These are phyloP conservation scores for Acleris holmiana DNA, from an alignment of 2,888 invertebrate species.

Conservation along the genomic window DNA sequence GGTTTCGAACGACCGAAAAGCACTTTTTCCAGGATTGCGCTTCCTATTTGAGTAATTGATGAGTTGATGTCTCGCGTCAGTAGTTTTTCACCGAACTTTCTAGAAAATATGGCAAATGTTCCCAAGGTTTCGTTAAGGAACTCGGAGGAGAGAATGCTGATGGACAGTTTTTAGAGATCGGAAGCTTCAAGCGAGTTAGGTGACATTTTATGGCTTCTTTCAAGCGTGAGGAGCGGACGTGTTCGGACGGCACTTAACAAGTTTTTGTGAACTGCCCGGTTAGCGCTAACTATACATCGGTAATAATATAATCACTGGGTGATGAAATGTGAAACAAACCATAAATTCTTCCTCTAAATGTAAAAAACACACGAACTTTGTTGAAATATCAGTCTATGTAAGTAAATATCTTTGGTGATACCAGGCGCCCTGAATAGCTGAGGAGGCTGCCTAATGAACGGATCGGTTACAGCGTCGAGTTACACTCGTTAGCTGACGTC, in stretches of 20 bases:
- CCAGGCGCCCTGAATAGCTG: conserved; percentile 56
- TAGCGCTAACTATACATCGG: conserved; percentile 33
- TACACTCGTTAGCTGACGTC: conserved; percentile 69
- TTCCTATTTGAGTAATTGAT: conserved; percentile 34
- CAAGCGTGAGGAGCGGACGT: conserved; percentile 42
- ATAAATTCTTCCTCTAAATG: background rate
- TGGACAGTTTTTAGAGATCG: conserved; percentile 41
- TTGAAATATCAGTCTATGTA: conserved; percentile 42
- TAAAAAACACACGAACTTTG: background rate
- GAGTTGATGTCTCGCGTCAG: conserved; percentile 23
- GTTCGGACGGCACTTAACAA: conserved; percentile 52
- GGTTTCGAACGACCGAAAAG: conserved; percentile 29
- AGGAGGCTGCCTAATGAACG: conserved; percentile 69
- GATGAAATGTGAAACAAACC: conserved; percentile 13
- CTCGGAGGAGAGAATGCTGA: conserved; percentile 37
- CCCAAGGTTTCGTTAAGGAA: conserved; percentile 18
- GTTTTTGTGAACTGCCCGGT: conserved; percentile 45
- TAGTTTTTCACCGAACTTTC: conserved; percentile 21
- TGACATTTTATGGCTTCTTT: conserved; percentile 62
- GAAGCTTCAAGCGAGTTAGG: conserved; percentile 44
- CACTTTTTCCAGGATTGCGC: conserved; percentile 27
- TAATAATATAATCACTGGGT: conserved; percentile 35
- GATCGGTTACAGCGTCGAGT: conserved; percentile 73
- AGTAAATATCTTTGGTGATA: conserved; percentile 52
- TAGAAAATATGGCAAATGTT: conserved; percentile 19